Conservation (phyloP, 2,797 vertebrate species). For the Gambelia wislizenii region DNA sequence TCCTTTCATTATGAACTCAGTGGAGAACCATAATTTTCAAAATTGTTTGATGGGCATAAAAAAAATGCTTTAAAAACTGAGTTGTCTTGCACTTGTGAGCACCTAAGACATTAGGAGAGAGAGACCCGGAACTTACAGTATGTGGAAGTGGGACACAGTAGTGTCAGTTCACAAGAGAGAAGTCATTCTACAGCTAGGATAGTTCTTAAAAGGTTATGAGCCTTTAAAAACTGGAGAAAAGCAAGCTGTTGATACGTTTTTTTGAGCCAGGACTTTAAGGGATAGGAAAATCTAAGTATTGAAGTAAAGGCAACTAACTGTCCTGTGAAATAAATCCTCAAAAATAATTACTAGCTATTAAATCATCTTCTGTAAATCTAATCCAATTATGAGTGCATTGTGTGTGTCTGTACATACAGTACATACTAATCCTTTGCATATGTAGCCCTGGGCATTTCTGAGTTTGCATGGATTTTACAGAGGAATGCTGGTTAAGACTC, state of each 20-base stretch:
- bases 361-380: neutral
- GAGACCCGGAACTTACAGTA: neutral
- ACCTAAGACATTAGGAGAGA: neutral
- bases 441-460: neutral
- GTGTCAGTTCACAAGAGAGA: neutral
- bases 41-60: neutral
- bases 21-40: neutral
- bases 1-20: neutral
- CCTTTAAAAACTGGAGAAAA: neutral
- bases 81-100: neutral
- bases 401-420: neutral
- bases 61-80: neutral
- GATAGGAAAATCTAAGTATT: neutral
- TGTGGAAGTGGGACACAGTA: neutral
- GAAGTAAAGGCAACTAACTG: neutral
- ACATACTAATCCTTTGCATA: neutral
- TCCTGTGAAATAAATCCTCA: neutral
- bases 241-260: neutral
- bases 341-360: neutral
- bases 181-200: neutral
- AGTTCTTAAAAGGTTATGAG: neutral
- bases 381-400: neutral
- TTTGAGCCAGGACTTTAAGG: neutral
- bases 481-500: neutral
- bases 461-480: neutral